Conservation (phyloP, 2,888 invertebrate genomes). For the Apamea sordens region DNA sequence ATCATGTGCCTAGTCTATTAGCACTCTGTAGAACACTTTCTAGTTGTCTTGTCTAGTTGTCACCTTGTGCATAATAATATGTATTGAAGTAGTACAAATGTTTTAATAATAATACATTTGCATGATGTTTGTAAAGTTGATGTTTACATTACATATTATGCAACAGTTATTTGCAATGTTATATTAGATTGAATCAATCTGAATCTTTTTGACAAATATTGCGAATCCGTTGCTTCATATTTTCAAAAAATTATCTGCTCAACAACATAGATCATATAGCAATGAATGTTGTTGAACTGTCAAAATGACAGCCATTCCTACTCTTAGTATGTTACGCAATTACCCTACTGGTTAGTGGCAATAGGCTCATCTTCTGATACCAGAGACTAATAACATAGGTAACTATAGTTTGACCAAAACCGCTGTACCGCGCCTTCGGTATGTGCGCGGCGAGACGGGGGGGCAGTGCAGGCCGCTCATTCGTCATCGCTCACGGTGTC, state of each 20-base stretch:
- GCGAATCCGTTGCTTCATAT: not conserved
- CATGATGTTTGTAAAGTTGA: constrained; percentile 1
- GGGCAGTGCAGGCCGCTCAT: no score
- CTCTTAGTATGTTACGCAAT: not conserved
- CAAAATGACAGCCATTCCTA: no score
- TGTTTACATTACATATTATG: not conserved
- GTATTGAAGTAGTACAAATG: not conserved
- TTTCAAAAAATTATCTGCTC: no score
- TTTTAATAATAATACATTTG: not conserved
- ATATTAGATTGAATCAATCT: not conserved
- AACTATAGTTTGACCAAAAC: no score
- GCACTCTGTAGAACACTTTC: not conserved
- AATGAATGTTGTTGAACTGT: not conserved
- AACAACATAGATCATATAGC: not conserved
- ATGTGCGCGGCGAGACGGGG: no score
- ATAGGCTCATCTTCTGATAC: not conserved
- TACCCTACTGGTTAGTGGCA: not conserved
- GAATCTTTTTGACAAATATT: not conserved
- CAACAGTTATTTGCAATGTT: not conserved
- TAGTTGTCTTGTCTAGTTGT: not conserved
- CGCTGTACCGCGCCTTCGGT: no score
- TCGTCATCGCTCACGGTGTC: no score
- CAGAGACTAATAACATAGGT: not conserved
- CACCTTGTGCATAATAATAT: constrained; percentile 16
- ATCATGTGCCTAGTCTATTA: not conserved